Evolutionary conservation across 2,888 invertebrate genomes (phyloP).

Genomic region (Synergus laeviventris): DNA sequence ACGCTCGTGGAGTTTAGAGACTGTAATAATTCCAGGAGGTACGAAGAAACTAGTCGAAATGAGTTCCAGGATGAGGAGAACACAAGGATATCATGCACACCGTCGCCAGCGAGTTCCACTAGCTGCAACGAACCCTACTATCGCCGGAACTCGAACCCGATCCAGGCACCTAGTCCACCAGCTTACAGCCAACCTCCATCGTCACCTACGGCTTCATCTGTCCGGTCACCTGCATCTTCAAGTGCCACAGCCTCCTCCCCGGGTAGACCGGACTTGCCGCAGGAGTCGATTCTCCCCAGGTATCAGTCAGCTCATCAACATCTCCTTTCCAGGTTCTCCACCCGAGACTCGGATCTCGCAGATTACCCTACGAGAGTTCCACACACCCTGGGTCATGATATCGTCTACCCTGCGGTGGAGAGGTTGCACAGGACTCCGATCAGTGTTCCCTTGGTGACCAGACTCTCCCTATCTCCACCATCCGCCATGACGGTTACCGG

Average conservation of each 20-base stretch:
- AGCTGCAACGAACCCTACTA: slow-evolving; percentile 66
- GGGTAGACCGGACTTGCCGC: slow-evolving; percentile 65
- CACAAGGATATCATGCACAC: slow-evolving; percentile 67
- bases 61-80: slow-evolving; percentile 63
- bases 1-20: slow-evolving; percentile 60
- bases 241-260: slow-evolving; percentile 72
- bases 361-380: slow-evolving; percentile 64
- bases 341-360: slow-evolving; percentile 63
- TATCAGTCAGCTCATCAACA: slow-evolving; percentile 64
- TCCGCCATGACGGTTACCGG: slow-evolving; percentile 68
- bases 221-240: slow-evolving; percentile 71
- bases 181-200: slow-evolving; percentile 68
- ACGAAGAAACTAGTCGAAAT: slow-evolving; percentile 60
- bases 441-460: slow-evolving; percentile 68
- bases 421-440: slow-evolving; percentile 67
- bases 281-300: slow-evolving; percentile 65
- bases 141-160: slow-evolving; percentile 56
- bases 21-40: slow-evolving; percentile 56
- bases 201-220: slow-evolving; percentile 71
- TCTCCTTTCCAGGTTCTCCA: slow-evolving; percentile 59
- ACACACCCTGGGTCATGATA: slow-evolving; percentile 62
- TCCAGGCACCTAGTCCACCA: slow-evolving; percentile 64
- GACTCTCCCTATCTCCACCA: slow-evolving; percentile 75
- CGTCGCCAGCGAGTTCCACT: slow-evolving; percentile 70
- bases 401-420: slow-evolving; percentile 67